Base-by-base conservation (phyloP, 1,140 invertebrate species). In the Thalassaphorura encarpata region DNA sequence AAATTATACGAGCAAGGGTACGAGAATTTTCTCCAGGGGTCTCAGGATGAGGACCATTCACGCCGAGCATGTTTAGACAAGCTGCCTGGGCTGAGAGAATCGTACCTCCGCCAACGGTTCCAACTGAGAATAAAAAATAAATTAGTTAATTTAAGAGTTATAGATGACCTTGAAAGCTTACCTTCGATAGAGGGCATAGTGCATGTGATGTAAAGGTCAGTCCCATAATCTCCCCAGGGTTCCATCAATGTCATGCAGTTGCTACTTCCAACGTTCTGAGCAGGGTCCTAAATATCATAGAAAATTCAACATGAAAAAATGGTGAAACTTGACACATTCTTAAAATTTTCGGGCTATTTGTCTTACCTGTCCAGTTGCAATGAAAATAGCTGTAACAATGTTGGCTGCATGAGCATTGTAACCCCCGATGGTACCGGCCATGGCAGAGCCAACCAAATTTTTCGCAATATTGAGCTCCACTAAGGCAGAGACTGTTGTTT, bases 381-480 rank as follows among this genome's bases (percentile, higher is more conserved):
- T 90, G 69, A 84, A 99, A 42, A 99, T 87, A 3, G 97, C 96
- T 0, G 96, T 94, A 0, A 99, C 95, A 72, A 99, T 87, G 73
- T 99, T 99, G 0, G 96, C 93, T 0, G 97, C 94, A 68, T 99
- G 95, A 1, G 96, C 94, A 71, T 99, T 99, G 66, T 91, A 97
- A 2, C 96, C 90, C 33, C 87, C 84, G 62, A 99, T 87, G 62
- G 87, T 90, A 0, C 92, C 95, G 21, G 95, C 93, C 60, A 97
- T 78, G 1, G 93, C 88, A 11, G 93, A 97, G 2, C 97, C 97
- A 6, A 93, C 82, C 67, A 95, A 77, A 72, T 99, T 97, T 74
- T 99, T 99, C 6, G 83, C 83, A 59, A 90, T 86, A 69, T 96
- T 96, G 24, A 95, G 81, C 61, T 95, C 83, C 0, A 95, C 83